Conservation (phyloP, 2,797 vertebrate species). For the Leptoclinus maculatus region DNA sequence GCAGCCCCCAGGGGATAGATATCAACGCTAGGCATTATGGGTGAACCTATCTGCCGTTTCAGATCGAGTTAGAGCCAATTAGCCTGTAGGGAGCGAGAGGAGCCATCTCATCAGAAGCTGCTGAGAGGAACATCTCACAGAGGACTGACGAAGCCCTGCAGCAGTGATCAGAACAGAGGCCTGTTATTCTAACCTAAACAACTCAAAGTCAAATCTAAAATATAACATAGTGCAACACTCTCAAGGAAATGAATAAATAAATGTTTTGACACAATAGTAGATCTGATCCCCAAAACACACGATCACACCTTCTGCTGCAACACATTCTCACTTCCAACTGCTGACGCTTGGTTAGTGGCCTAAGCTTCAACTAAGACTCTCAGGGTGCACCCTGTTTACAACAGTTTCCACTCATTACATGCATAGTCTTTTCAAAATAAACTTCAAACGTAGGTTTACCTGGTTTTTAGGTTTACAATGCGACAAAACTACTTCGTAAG, state of each 20-base stretch:
- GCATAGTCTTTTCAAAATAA: not conserved
- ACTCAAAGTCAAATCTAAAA: not conserved
- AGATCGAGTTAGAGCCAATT: constrained; percentile 63
- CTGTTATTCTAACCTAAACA: not conserved
- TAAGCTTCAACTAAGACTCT: no score
- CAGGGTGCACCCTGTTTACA: no score
- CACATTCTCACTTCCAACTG: not conserved
- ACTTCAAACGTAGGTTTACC: no score
- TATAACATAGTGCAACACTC: not conserved
- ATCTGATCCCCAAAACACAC: not conserved
- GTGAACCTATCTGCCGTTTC: constrained; percentile 55
- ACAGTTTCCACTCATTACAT: not conserved
- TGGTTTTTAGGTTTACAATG: not conserved
- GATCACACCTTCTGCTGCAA: not conserved
- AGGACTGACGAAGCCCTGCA: constrained; percentile 13
- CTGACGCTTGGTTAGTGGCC: no score
- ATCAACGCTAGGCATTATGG: constrained; percentile 64
- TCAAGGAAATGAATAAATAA: not conserved
- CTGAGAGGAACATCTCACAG: constrained; percentile 24
- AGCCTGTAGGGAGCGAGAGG: constrained; percentile 53
- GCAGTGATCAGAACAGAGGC: constrained; percentile 29
- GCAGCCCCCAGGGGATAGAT: constrained; percentile 49
- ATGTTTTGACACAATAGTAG: not conserved
- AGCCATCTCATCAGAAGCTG: constrained; percentile 32
- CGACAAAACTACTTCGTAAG: not conserved